Conservation (phyloP, 2,888 invertebrate species). For the Dorcus hopei region DNA sequence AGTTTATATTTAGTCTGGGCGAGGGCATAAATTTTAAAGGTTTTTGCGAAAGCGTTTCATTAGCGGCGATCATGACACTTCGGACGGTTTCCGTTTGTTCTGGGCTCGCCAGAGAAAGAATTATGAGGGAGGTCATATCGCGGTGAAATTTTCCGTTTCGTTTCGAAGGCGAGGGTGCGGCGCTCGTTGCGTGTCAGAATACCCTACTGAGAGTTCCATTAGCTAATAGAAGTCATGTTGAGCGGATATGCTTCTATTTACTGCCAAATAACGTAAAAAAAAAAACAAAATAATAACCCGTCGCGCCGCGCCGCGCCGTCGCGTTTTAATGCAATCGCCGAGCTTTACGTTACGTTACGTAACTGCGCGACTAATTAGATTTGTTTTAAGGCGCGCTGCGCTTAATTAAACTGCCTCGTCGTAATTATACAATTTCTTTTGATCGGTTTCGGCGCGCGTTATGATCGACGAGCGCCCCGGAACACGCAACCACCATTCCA, state of each 20-base stretch:
- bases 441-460: no score
- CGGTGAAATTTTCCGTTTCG: background rate
- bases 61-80: background rate
- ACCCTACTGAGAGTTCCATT: slow-evolving; percentile 29
- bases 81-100: background rate
- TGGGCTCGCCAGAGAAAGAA: background rate
- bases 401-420: no score
- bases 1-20: slow-evolving; percentile 1
- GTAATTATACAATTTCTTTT: no score
- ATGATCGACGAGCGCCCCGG: no score
- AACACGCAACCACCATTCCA: no score
- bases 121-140: background rate
- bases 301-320: background rate
- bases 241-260: slow-evolving; percentile 6
- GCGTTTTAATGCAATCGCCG: background rate
- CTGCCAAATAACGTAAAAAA: no score
- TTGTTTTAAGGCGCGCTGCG: no score
- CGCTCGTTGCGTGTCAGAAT: slow-evolving; percentile 23
- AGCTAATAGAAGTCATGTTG: slow-evolving; percentile 28
- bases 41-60: background rate
- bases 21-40: background rate
- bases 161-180: slow-evolving; percentile 15
- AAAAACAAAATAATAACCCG: background rate
- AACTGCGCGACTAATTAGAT: no score
- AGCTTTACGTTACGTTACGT: no score